phyloP scores from a whole-genome alignment of 2,888 invertebrate species.

The Rhogogaster chlorosoma region DNA sequence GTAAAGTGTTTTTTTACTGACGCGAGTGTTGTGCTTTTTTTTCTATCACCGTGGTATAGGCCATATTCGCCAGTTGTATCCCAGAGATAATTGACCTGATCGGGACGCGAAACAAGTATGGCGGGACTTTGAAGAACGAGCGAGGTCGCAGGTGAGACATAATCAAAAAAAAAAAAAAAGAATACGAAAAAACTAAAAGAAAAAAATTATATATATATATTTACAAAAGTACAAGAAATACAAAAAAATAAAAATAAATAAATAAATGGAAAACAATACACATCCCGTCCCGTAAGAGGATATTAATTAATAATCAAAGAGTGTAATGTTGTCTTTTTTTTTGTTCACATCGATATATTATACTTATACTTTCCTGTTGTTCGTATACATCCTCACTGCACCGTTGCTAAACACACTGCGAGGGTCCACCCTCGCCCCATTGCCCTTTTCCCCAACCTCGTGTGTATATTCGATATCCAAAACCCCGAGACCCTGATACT shows the following conservation, averaged over 20 bases:
- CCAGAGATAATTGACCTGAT: slow-evolving; percentile 99
- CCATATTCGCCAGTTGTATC: slow-evolving; percentile 99
- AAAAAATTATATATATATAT: neutral
- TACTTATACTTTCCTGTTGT: neutral
- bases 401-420: neutral
- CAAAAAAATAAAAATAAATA: neutral
- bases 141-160: slow-evolving; percentile 99
- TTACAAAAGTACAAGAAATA: neutral
- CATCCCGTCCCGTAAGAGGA: neutral
- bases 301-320: neutral
- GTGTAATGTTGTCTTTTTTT: neutral
- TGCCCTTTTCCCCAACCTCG: neutral
- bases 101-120: slow-evolving; percentile 99
- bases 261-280: neutral
- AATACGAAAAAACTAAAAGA: slow-evolving; percentile 45
- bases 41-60: slow-evolving; percentile 83
- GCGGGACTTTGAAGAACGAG: slow-evolving; percentile 99
- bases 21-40: slow-evolving; percentile 78
- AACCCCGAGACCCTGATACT: neutral
- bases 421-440: neutral
- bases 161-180: slow-evolving; percentile 61
- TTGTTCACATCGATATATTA: neutral
- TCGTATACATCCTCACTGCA: neutral
- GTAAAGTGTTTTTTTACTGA: slow-evolving; percentile 66
- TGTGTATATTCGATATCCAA: neutral